phyloP scores from a whole-genome alignment of 2,113 vertebrate genomes.

The Psittacula cyanocephala region DNA sequence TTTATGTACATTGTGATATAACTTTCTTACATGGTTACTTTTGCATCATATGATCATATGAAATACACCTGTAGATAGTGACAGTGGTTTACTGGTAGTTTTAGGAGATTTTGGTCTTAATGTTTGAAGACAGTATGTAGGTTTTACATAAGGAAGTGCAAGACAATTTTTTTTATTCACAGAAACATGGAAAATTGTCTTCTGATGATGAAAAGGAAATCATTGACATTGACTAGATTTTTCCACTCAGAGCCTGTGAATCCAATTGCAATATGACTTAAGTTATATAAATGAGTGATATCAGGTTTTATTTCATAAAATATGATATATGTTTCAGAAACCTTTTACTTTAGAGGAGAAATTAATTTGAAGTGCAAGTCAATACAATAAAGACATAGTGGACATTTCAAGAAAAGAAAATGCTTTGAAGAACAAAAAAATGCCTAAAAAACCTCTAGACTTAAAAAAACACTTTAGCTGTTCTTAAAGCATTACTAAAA shows the following conservation, averaged over 20 bases:
- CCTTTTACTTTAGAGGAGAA: not conserved
- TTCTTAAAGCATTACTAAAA: not conserved
- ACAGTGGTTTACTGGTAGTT: not conserved
- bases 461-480: not conserved
- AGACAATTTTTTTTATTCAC: not conserved
- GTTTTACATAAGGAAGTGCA: not conserved
- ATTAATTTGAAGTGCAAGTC: not conserved
- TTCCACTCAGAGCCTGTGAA: not conserved
- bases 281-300: not conserved
- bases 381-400: not conserved
- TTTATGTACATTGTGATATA: not conserved
- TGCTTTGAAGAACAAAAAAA: not conserved
- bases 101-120: not conserved
- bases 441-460: accelerated
- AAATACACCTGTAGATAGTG: not conserved
- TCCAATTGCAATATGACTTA: not conserved
- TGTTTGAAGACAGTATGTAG: not conserved
- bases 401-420: not conserved
- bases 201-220: not conserved
- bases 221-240: not conserved
- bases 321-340: not conserved
- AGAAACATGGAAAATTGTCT: not conserved
- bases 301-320: not conserved
- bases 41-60: not conserved
- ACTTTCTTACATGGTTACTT: not conserved